Conservation (phyloP, 2,888 invertebrate genomes). For the Phaonia tiefii region DNA sequence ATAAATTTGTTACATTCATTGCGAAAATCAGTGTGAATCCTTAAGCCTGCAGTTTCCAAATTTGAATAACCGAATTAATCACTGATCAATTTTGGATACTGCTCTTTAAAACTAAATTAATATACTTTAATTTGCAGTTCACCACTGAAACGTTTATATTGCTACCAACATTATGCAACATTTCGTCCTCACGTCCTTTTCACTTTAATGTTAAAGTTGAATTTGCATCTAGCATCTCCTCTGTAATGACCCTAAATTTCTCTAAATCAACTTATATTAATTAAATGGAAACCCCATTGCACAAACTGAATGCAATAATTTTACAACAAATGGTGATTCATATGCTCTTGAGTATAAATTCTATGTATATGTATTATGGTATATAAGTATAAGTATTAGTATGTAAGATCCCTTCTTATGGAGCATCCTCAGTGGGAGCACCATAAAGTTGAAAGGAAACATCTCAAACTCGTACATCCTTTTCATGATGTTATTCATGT, state of each 20-base stretch:
- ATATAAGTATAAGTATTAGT: not conserved
- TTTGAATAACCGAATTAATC: too few species aligned
- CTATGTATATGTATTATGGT: too few species aligned
- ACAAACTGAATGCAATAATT: conserved; percentile 36
- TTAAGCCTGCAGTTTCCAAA: too few species aligned
- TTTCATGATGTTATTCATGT: conserved; percentile 36
- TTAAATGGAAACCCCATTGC: conserved; percentile 24
- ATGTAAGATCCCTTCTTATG: not conserved
- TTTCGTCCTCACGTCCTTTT: not conserved
- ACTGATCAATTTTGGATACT: too few species aligned
- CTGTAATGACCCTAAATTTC: conserved; percentile 4
- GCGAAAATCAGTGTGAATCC: too few species aligned
- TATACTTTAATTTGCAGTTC: too few species aligned
- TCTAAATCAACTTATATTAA: conserved; percentile 32
- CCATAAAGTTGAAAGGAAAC: conserved; percentile 28
- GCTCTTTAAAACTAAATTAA: too few species aligned
- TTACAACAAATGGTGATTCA: conserved; percentile 18
- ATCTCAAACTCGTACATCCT: conserved; percentile 12
- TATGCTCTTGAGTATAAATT: too few species aligned
- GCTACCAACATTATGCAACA: too few species aligned
- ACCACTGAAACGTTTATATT: too few species aligned
- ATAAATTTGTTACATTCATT: too few species aligned
- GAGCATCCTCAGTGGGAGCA: too few species aligned
- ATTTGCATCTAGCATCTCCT: not conserved
- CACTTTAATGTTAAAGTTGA: not conserved